Base-by-base conservation (phyloP, 1,140 invertebrate genomes). In the Calephelis nemesis region DNA sequence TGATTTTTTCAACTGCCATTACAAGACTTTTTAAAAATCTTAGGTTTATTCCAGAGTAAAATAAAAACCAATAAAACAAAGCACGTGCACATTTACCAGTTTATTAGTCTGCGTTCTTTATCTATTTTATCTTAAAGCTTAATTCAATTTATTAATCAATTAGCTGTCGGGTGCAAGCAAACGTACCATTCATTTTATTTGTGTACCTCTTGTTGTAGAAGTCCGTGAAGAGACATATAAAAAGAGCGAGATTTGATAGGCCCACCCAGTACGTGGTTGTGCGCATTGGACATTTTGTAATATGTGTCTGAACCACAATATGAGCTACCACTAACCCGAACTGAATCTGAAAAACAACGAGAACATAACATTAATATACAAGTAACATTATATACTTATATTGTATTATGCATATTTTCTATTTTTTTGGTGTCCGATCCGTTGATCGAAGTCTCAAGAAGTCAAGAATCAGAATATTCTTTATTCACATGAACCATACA, bases 321-420 rank as follows among this genome's bases (percentile, higher is more conserved):
- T 97, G 96, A 64, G 95, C 88, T 72, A 96, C 95, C 63, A 97
- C 96, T 47, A 96, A 71, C 60, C 96, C 93, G 80, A 98, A 98
- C 87, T 97, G 97, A 7, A 95, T 89, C 95, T 95, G 92, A 47
- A 89, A 90, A 73, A 63, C 15, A 19, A 30, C 3, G 30, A 30
- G 30, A 30, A 30, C 15, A 19, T 30, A 30, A 30, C 30, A 4
- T 30, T 30, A 30, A 30, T 30, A 30, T 4, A 30, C 30, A 4
- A 30, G 30, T 4, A 30, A 30, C 4, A 30, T 30, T 30, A 30
- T 30, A 30, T 30, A 30, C 4, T 30, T 30, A 19, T 19, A 19
- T 19, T 19, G 1, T 19, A 19, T 1, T 19, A 19, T n/a, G n/a
- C n/a, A n/a, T n/a, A n/a, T n/a, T n/a, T n/a, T n/a, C n/a, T n/a